A percentile compares a stretch with the other conserved stretches of the same genome.
phyloP scores from a whole-genome alignment of 2,797 vertebrate genomes.

The Arnoldichthys spilopterus region DNA sequence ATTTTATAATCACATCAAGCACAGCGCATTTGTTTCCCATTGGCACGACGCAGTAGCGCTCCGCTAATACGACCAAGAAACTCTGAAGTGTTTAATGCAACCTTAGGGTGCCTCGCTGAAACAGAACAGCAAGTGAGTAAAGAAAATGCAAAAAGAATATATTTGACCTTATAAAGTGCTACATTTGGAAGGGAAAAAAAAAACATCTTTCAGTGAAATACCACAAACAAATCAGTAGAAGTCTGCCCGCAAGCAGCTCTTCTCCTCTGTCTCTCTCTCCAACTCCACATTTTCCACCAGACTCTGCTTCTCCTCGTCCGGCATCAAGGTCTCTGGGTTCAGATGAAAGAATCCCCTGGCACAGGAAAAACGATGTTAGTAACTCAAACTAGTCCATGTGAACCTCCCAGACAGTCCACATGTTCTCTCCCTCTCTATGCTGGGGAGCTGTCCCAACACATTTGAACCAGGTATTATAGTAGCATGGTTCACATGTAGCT shows the following conservation, averaged over 20 bases:
- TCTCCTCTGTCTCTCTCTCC: constrained; percentile 63
- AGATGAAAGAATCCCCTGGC: constrained; percentile 73
- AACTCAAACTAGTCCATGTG: background rate
- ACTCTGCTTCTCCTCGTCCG: constrained; percentile 75
- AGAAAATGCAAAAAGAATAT: constrained; percentile 11
- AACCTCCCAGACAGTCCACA: background rate
- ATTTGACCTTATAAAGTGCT: constrained; percentile 56
- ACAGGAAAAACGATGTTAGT: background rate
- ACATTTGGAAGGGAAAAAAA: constrained; percentile 53
- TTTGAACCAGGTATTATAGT: background rate
- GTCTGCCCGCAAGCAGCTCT: constrained; percentile 35
- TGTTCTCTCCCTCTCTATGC: no score
- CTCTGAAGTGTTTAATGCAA: background rate
- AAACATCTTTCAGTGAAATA: constrained; percentile 12
- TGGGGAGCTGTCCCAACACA: no score
- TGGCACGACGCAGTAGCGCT: constrained; percentile 12
- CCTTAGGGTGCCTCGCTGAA: background rate
- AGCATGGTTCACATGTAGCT: background rate
- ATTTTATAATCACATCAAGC: constrained; percentile 31
- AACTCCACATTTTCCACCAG: constrained; percentile 72
- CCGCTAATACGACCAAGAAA: constrained; percentile 1
- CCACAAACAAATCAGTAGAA: constrained; percentile 29
- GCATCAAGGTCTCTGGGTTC: constrained; percentile 70
- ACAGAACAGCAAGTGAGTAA: background rate
- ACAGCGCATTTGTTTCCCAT: constrained; percentile 18